These are phyloP conservation scores for Denticeps clupeoides DNA, from an alignment of 2,797 vertebrate species.

Conservation along the genomic window DNA sequence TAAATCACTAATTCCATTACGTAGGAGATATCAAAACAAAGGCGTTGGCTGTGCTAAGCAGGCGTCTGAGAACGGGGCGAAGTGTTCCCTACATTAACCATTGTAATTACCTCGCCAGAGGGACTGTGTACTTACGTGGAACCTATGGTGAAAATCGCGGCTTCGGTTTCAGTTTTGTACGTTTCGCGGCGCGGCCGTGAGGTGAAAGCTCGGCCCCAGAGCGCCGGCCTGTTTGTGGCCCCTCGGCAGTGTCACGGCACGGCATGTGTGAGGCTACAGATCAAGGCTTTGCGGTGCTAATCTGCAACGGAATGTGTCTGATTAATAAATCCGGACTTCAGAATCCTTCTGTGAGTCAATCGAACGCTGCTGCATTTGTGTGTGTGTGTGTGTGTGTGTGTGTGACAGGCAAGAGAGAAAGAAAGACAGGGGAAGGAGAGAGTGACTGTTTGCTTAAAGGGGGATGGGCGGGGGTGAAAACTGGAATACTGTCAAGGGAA, in stretches of 20 bases:
- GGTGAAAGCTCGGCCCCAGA: too few species aligned
- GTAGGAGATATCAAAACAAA: neutral
- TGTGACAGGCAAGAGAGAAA: too few species aligned
- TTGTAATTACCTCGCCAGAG: constrained; percentile 9
- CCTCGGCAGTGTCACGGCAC: constrained; percentile 17
- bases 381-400: neutral
- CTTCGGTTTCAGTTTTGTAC: constrained; percentile 14
- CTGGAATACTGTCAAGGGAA: neutral
- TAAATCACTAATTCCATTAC: constrained; percentile 8
- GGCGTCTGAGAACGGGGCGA: neutral
- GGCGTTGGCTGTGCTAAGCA: neutral
- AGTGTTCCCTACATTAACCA: neutral
- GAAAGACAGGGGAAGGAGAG: constrained; percentile 4
- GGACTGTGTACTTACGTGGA: constrained; percentile 13
- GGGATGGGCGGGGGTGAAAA: neutral
- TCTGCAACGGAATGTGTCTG: constrained; percentile 30
- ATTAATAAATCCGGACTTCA: constrained; percentile 33
- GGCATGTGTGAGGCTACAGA: constrained; percentile 14
- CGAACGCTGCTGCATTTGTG: constrained; percentile 14
- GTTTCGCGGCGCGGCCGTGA: too few species aligned
- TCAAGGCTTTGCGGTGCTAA: constrained; percentile 29
- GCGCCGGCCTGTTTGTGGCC: constrained; percentile 19
- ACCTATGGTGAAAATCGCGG: constrained; percentile 13
- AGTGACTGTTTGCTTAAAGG: constrained; percentile 10
- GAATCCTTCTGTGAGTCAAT: constrained; percentile 29